Conservation (phyloP, 2,797 vertebrate species). For the Thunnus albacares region DNA sequence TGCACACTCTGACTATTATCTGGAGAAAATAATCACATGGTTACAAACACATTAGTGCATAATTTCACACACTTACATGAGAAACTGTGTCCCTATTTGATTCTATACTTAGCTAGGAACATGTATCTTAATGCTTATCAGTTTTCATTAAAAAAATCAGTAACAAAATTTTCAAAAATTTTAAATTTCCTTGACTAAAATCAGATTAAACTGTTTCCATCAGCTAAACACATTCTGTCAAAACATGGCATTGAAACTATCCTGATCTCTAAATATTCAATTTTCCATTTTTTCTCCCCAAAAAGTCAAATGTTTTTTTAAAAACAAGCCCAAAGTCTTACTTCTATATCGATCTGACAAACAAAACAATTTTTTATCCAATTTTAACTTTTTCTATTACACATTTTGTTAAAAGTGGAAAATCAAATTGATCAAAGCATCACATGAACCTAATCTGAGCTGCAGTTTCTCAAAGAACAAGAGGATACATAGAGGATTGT, state of each 20-base stretch:
- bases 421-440: neutral
- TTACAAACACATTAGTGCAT: neutral
- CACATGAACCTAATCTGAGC: neutral
- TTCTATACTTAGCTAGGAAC: neutral
- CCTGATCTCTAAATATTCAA: neutral
- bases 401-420: neutral
- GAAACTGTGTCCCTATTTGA: neutral
- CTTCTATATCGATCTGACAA: neutral
- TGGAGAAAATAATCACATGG: neutral
- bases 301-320: neutral
- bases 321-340: neutral
- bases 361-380: slow-evolving; percentile 12
- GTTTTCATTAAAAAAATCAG: neutral
- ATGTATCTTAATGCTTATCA: neutral
- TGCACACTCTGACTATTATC: neutral
- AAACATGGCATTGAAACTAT: neutral
- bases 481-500: neutral
- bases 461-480: neutral
- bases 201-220: neutral
- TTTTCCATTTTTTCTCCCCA: neutral
- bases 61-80: neutral
- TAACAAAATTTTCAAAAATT: neutral
- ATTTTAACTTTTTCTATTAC: neutral
- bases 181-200: too few species aligned
- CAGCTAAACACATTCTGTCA: neutral